Evolutionary conservation across 64 coral and sea anemone genomes (phyloP), one percentile per base, ranked within the genome.

Genomic region (Astreopora myriophthalma): DNA sequence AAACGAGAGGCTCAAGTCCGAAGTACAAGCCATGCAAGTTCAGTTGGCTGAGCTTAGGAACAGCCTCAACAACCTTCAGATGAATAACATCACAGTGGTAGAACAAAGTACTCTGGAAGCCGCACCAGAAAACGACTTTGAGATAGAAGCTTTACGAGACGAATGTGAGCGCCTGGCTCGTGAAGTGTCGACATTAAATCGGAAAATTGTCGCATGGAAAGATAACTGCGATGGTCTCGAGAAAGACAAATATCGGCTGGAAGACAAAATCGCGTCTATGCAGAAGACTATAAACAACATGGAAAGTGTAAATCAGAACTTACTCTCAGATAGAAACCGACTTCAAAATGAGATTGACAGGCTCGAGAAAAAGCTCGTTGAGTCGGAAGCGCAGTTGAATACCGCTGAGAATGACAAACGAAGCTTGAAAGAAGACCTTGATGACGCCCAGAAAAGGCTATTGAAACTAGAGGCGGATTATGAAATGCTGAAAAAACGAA

Each of bases 381-480:
- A 99, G 40, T 32, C 96, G 7, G 93, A 99, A 89, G 77, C 94
- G 25, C 79, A 93, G 52, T 30, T 96, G 12, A 78, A 91, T 8
- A 87, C 80, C 8, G 95, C 91, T 75, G 73, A 90, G 32, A 91
- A 84, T 88, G 95, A 96, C 17, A 96, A 92, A 31, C 84, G 79
- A n/a, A 48, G 34, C 26, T 30, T 83, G 16, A 37, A 60, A 9
- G 39, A 92, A 16, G 94, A 94, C 3, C 62, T 88, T 35, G 93
- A 96, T 9, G 87, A 94, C 19, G 48, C 90, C 10, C 86, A 88
- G 55, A 93, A 91, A 36, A 87, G 79, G 33, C 39, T 96, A 13
- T 40, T 94, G 51, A 89, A 99, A 76, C 20, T 99, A 66, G 94
- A 99, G 51, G 97, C 94, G 0, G 93, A 99, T 19, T 96, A 94